Base-by-base conservation (phyloP, 2,888 invertebrate species). In the Deilephila elpenor region DNA sequence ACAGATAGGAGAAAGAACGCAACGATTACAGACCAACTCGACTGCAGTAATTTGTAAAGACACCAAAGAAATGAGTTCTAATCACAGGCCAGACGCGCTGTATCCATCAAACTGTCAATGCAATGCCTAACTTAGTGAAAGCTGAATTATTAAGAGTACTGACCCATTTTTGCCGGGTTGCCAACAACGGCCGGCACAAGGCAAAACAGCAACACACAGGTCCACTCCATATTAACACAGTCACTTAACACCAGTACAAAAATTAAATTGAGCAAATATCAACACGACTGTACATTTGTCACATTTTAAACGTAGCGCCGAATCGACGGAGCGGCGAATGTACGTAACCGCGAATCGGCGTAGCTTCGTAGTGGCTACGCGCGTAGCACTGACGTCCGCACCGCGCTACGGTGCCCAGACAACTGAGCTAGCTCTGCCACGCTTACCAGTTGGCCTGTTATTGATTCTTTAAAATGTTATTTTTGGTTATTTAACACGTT, bases 391-490 rank as follows among this genome's bases (percentile, higher is more conserved):
- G 83, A 80, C 91, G 90, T 82, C 89, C 89, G 88, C 73, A 74
- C 88, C 81, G 86, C 82, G 79, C 89, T 83, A 85, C 86, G 88
- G 86, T 84, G 86, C 90, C 91, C 89, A 89, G 91, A 88, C 89
- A 83, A 94, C 94, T 94, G 91, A 89, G 88, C 86, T 85, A 83
- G 84, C 83, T 78, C 85, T 83, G 85, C 85, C 86, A 87, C 86
- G 87, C 85, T 85, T 86, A 82, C 78, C 79, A 83, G 82, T 86
- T 84, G 83, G 80, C 80, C 59, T 91, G 86, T 90, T 94, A 94
- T 94, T 93, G 94, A 94, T 94, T 94, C 93, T 93, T 92, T 93
- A 91, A 91, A 94, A 91, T 92, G 92, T 91, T 93, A 93, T 94
- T 94, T 93, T 93, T 91, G 91, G 91, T 85, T 85, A 92, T 92